A percentile compares a stretch with the other conserved stretches of the same genome.
These are phyloP conservation scores for Pseudomugil gertrudae DNA, from an alignment of 2,797 vertebrate genomes.

Conservation along the genomic window DNA sequence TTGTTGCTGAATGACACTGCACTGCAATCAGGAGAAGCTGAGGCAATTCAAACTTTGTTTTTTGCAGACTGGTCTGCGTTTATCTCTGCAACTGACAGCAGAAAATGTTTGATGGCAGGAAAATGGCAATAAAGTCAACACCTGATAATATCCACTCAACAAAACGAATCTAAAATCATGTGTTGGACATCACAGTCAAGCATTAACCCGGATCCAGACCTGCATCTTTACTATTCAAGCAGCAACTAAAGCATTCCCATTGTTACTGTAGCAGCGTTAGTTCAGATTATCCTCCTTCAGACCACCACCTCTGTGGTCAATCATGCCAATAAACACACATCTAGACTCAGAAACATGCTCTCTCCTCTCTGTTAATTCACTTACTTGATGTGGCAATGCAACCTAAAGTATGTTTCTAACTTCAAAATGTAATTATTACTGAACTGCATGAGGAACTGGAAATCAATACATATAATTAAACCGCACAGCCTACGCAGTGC, in stretches of 20 bases:
- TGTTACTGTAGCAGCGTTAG: neutral
- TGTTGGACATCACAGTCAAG: neutral
- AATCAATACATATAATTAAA: constrained; percentile 75
- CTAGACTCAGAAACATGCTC: constrained; percentile 18
- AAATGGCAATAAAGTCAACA: constrained; percentile 47
- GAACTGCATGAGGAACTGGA: constrained; percentile 65
- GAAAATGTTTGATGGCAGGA: constrained; percentile 7
- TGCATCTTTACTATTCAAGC: neutral
- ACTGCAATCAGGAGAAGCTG: constrained; percentile 2
- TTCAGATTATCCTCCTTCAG: constrained; percentile 14
- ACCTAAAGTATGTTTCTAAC: constrained; percentile 47
- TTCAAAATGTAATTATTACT: constrained; percentile 59
- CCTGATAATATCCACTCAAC: constrained; percentile 6
- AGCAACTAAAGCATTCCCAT: neutral
- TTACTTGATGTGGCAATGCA: constrained; percentile 21
- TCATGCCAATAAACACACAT: constrained; percentile 22
- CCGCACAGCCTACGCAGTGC: constrained; percentile 55
- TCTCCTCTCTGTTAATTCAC: constrained; percentile 32
- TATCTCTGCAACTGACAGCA: constrained; percentile 3
- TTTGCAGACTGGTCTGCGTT: neutral
- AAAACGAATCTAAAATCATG: constrained; percentile 2
- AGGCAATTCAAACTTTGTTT: constrained; percentile 11
- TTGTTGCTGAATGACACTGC: neutral
- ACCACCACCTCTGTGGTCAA: constrained; percentile 13
- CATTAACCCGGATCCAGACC: neutral